Conservation (phyloP, 2,113 vertebrate genomes). For the Dicaeum eximium region DNA sequence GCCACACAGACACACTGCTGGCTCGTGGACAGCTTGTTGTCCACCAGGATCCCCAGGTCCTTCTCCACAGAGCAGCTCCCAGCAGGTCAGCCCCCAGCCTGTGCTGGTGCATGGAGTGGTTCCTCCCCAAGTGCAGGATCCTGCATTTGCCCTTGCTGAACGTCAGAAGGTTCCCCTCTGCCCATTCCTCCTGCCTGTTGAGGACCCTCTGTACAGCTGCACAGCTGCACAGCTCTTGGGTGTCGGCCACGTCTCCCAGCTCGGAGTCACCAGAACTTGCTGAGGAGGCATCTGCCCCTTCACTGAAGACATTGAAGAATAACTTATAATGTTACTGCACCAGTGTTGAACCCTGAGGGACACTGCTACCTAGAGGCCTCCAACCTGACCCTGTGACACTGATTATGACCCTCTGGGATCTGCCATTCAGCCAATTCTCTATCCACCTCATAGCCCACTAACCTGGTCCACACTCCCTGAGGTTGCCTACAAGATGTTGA, state of each 20-base stretch:
- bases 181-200: background rate
- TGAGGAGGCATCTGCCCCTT: background rate
- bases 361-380: background rate
- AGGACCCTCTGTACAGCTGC: background rate
- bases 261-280: background rate
- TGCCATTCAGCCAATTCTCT: background rate
- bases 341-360: background rate
- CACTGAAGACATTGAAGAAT: rapidly evolving
- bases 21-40: background rate
- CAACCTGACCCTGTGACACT: background rate
- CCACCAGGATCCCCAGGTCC: background rate
- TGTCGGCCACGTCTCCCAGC: background rate
- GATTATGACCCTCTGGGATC: background rate
- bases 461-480: background rate
- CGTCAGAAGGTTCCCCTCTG: background rate
- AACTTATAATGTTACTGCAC: background rate
- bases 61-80: background rate
- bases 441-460: background rate
- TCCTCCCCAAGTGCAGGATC: background rate
- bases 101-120: no score
- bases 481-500: background rate
- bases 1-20: background rate
- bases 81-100: background rate
- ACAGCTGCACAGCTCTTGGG: background rate
- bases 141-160: background rate